Base-by-base conservation (phyloP, 2,888 invertebrate species). In the Ophion costatus region DNA sequence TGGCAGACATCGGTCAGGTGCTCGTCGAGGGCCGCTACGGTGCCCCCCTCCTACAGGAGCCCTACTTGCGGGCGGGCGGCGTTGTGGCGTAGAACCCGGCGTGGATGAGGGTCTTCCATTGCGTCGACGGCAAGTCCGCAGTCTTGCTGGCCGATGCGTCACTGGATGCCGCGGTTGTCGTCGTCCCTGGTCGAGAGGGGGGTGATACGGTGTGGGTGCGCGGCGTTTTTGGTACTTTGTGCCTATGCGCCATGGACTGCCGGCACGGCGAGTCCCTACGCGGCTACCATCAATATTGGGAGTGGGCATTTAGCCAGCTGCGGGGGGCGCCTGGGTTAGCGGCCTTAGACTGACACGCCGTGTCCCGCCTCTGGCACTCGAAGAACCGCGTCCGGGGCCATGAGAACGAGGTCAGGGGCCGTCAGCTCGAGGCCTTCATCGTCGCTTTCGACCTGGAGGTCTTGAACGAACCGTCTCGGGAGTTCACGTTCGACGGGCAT, bases 291-390 rank as follows among this genome's bases (percentile, higher is more conserved):
- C 59, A 69, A 4, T 69, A 77, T 24, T 17, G 59, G 59, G 77
- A 77, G 69, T 69, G 69, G 59, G 45, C 69, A 1, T 78, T 78
- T n/a, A 69, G 45, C n/a, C 24, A 38, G 69, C 29, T 78, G 45
- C 59, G 42, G 22, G 77, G 77, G 61, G 69, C 77, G n/a, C 69
- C 77, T 1, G 77, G 67, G 69, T 5, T 61, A n/a, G 69, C 45
- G 0, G 77, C 69, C 20, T 4, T 61, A 29, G 61, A 78, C n/a
- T 33, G 57, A 9, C 22, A 57, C 20, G n/a, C n/a, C n/a, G n/a
- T n/a, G n/a, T n/a, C n/a, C n/a, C n/a, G n/a, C 33, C 66, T 33
- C 20, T 9, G 57, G 57, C 24, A 33, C 38, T 57, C 24, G 33
- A 20, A 59, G 24, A 22, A 20, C 20, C 22, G n/a, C 38, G 61